Base-by-base conservation (phyloP, 2,113 vertebrate species). In the Gavialis gangeticus region DNA sequence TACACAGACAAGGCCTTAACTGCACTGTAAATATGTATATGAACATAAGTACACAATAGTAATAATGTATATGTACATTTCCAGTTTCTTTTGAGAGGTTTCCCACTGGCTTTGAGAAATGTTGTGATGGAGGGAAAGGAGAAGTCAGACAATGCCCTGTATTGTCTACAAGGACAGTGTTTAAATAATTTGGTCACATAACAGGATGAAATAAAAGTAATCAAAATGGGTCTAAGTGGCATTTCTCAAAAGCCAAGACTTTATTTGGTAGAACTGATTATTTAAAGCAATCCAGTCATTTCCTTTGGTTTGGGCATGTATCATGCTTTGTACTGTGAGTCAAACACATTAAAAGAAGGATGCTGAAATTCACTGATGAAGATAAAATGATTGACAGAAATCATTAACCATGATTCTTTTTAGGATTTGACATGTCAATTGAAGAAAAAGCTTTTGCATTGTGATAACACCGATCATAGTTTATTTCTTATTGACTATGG, bases 71-170 rank as follows among this genome's bases (percentile, higher is more conserved):
- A 5, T 30, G 87, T 79, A 28, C 64, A 10, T 69, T 79, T 78
- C 67, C n/a, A 67, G 66, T 91, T 87, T 84, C 30, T 25, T 95
- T 73, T 76, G 73, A 54, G 28, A 90, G 21, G 5, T 85, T 92
- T 94, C 77, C 77, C 91, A 84, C 63, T 73, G 83, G 46, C 63
- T 83, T 75, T 81, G 63, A 88, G 75, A 59, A 79, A 94, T 92
- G 88, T 94, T 94, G 75, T 88, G 84, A 94, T 94, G 94, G 94
- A 94, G 90, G 78, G 86, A 46, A 90, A 28, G 84, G 17, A 90
- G 58, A 84, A 89, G 67, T 94, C 71, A 79, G 67, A 92, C 87
- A 46, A 46, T 46, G 46, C 92, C 79, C 87, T 78, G 81, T 78
- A 76, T 58, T 88, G 76, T 85, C 88, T 79, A 22, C 71, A 19